Conservation (phyloP, 2,797 vertebrate genomes). For the Cygnus olor region DNA sequence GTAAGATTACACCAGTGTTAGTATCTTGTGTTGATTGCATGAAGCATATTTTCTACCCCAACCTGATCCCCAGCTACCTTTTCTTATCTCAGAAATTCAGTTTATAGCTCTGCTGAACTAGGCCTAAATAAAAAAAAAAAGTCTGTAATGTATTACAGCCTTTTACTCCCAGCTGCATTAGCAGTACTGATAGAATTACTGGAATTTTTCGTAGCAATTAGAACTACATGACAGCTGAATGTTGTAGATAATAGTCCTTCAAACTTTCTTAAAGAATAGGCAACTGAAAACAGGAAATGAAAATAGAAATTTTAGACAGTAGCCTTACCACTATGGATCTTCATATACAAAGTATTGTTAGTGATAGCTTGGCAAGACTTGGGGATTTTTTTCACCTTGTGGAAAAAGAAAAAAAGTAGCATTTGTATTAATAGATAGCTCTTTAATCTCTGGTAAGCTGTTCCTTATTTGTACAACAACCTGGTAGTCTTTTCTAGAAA, state of each 20-base stretch:
- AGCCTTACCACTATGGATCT: background rate
- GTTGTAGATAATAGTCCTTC: background rate
- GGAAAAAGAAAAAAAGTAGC: background rate
- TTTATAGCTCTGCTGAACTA: background rate
- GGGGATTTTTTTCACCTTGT: background rate
- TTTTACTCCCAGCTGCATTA: background rate
- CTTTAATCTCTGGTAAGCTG: background rate
- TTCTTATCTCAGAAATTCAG: background rate
- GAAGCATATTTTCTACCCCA: background rate
- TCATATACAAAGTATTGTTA: background rate
- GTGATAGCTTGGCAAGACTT: background rate
- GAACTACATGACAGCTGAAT: background rate
- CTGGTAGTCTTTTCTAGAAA: background rate
- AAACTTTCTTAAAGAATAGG: background rate
- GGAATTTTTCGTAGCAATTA: background rate
- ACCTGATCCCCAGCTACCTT: background rate
- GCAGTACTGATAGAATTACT: background rate
- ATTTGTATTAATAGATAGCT: fast-evolving
- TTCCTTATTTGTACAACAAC: background rate
- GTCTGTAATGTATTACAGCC: background rate
- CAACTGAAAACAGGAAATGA: background rate
- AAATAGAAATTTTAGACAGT: background rate
- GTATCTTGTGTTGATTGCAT: background rate
- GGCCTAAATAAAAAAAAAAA: background rate
- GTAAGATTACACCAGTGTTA: background rate